Evolutionary conservation across 1,140 invertebrate species (phyloP), one percentile per base, ranked within the genome.

Genomic region (Cherax destructor): DNA sequence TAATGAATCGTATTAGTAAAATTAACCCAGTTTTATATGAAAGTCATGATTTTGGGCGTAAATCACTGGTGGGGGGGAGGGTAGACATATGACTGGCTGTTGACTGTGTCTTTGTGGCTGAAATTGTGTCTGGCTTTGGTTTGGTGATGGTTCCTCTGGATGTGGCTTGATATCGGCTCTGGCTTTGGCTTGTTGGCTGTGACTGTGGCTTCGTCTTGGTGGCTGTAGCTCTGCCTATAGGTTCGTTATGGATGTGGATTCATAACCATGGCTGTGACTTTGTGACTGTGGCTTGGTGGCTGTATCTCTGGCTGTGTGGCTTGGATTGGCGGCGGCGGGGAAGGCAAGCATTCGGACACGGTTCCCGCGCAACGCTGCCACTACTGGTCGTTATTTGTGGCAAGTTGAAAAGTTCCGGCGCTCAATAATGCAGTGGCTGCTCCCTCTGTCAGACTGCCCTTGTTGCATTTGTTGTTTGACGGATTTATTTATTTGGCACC

Each of bases 321-420:
- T 56, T 56, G 52, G 52, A 4, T 61, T 13, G 11, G 30, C 7
- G 59, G 24, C 30, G 81, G 81, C 47, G 24, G 24, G 13, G 16
- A 7, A 81, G 18, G 69, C 30, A 86, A 69, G 49, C 83, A 76
- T 86, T 72, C 74, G 86, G 86, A 87, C 86, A 61, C 16, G 9
- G 74, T 87, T 87, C 74, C 76, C 86, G 86, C 86, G 86, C 86
- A 87, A 87, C 74, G 84, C 86, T 79, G 56, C 83, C 83, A 69
- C 83, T 61, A 61, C 61, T 47, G 86, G 86, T 87, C 86, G 86
- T 87, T 87, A 87, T 87, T 87, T 87, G 86, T 87, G 86, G 86
- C 86, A 87, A 87, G 86, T 87, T 87, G 86, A 87, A 87, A 87
- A 87, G 86, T 87, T 87, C 69, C 86, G 50, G 74, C 86, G 86